phyloP scores from a whole-genome alignment of 2,888 invertebrate species.

The Psococerastis gibbosa region DNA sequence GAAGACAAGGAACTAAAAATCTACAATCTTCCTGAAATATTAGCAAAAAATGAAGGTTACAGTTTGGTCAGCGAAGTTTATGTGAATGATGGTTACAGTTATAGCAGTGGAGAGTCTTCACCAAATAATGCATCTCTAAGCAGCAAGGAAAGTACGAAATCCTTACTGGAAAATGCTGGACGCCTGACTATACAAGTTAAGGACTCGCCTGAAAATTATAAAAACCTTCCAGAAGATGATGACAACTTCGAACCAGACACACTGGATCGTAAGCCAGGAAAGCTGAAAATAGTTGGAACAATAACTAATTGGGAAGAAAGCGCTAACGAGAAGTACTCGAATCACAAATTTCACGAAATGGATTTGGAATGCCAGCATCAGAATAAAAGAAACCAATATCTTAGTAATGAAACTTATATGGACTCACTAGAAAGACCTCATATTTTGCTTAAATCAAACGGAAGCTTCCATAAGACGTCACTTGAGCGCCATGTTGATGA shows the following conservation, averaged over 20 bases:
- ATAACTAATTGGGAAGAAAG: slow-evolving; percentile 25
- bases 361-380: slow-evolving; percentile 6
- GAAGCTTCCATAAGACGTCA: slow-evolving; percentile 43
- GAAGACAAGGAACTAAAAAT: slow-evolving; percentile 17
- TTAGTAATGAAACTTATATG: slow-evolving; percentile 21
- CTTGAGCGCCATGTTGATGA: slow-evolving; percentile 21
- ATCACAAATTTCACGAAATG: slow-evolving; percentile 8
- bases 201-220: slow-evolving; percentile 58
- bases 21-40: slow-evolving; percentile 30
- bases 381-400: slow-evolving; percentile 11
- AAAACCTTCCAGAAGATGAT: slow-evolving; percentile 49
- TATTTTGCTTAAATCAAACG: slow-evolving; percentile 45
- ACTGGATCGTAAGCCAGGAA: slow-evolving; percentile 55
- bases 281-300: slow-evolving; percentile 27
- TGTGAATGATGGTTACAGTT: slow-evolving; percentile 47
- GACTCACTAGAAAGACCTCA: slow-evolving; percentile 37
- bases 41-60: slow-evolving; percentile 33
- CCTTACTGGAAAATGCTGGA: slow-evolving; percentile 36
- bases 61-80: slow-evolving; percentile 60
- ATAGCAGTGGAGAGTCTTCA: slow-evolving; percentile 30
- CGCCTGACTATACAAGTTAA: slow-evolving; percentile 69
- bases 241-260: slow-evolving; percentile 76
- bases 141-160: slow-evolving; percentile 1
- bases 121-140: slow-evolving; percentile 25
- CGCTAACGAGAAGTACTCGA: slow-evolving; percentile 25